These are phyloP conservation scores for Menura novaehollandiae DNA, from an alignment of 2,113 vertebrate species.

Conservation along the genomic window DNA sequence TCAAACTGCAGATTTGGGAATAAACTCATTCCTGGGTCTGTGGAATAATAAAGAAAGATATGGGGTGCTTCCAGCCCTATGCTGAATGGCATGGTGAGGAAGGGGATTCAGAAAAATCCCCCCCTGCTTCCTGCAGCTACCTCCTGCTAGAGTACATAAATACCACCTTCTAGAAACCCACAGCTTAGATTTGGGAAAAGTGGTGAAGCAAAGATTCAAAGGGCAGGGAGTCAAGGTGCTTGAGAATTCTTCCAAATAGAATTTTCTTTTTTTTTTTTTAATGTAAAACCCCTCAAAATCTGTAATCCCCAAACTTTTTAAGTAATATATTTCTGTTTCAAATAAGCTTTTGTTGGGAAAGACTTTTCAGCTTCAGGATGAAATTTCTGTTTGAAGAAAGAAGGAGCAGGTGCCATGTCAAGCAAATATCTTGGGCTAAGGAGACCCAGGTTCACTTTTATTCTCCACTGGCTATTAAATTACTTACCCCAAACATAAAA, in stretches of 20 bases:
- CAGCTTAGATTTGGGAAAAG: neutral
- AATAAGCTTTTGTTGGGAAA: neutral
- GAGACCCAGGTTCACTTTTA: neutral
- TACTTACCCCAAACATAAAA: neutral
- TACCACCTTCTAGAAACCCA: neutral
- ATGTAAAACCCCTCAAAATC: neutral
- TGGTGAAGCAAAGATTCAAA: neutral
- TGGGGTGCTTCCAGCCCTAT: accelerated
- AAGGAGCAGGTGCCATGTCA: neutral
- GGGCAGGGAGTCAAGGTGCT: neutral
- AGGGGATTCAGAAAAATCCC: neutral
- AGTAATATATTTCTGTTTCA: neutral
- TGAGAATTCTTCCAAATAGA: neutral
- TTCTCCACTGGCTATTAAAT: neutral
- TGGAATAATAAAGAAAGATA: neutral
- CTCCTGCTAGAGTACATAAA: neutral
- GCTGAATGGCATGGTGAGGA: neutral
- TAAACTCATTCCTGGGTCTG: neutral
- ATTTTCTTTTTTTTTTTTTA: neutral
- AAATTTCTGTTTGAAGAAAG: neutral
- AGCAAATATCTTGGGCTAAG: neutral
- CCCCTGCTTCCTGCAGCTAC: neutral
- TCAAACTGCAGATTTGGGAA: neutral
- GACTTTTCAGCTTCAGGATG: neutral
- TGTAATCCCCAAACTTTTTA: neutral